These are phyloP conservation scores for Cephalopachus bancanus DNA, from an alignment of 2,797 vertebrate genomes.

Conservation along the genomic window DNA sequence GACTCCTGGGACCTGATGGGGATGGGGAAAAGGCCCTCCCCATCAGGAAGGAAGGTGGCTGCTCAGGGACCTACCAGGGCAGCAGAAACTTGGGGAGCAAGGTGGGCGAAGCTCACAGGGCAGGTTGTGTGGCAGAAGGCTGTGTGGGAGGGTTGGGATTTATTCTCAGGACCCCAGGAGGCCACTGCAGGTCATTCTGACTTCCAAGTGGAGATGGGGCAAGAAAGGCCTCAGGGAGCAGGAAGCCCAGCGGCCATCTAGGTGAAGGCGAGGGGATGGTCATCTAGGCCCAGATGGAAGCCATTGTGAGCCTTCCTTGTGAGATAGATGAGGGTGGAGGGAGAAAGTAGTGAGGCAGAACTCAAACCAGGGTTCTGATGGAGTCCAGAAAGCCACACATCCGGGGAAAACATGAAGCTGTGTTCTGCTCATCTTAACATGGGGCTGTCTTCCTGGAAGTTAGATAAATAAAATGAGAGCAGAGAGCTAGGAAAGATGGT, in stretches of 20 bases:
- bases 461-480: not conserved
- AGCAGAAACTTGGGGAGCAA: not conserved
- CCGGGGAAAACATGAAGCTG: not conserved
- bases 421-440: not conserved
- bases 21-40: not conserved
- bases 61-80: not conserved
- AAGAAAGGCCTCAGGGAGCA: not conserved
- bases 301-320: not conserved
- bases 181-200: not conserved
- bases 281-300: not conserved
- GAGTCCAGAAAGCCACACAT: not conserved
- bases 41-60: not conserved
- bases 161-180: not conserved
- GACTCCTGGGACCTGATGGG: not conserved
- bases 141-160: not conserved
- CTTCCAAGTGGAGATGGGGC: not conserved
- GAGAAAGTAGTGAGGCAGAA: not conserved
- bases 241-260: not conserved
- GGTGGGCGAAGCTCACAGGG: not conserved
- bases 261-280: not conserved
- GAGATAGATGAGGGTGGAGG: not conserved
- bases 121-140: not conserved
- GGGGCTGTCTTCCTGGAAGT: not conserved
- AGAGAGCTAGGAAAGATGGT: not conserved
- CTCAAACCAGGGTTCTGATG: fast-evolving